These are phyloP conservation scores for Bombus waltoni DNA, from an alignment of 1,140 invertebrate species.

Conservation along the genomic window DNA sequence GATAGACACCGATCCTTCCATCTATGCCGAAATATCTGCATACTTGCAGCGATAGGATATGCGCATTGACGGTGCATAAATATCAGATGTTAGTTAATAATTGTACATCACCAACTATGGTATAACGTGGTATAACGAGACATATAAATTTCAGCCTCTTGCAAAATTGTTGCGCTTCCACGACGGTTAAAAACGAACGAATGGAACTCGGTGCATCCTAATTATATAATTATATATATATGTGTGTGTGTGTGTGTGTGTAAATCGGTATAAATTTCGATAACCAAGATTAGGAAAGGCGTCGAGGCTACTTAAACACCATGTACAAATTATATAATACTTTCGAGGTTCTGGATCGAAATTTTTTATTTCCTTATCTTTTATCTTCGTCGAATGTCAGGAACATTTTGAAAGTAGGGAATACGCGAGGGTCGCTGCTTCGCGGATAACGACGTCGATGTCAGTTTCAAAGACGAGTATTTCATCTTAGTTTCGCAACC, in stretches of 20 bases:
- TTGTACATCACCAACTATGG: too few relatives aligned
- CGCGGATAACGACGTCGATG: background rate
- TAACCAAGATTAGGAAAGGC: too few relatives aligned
- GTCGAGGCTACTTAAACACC: background rate
- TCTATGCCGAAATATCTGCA: background rate
- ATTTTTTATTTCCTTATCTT: too few relatives aligned
- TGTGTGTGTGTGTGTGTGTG: too few relatives aligned
- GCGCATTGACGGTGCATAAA: too few relatives aligned
- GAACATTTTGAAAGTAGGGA: background rate
- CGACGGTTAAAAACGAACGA: background rate
- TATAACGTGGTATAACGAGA: too few relatives aligned
- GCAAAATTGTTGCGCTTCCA: background rate
- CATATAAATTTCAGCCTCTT: background rate
- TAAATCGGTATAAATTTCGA: too few relatives aligned
- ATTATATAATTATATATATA: too few relatives aligned
- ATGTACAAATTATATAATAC: background rate
- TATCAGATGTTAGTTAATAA: too few relatives aligned
- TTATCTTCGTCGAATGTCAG: background rate
- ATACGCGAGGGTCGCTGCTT: background rate
- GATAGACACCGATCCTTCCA: conserved; percentile 1
- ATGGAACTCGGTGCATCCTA: background rate
- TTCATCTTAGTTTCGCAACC: background rate
- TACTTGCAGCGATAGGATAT: background rate
- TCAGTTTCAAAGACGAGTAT: background rate
- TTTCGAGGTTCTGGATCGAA: too few relatives aligned